Conservation (phyloP, 2,888 invertebrate species). For the Metopia argyrocephala region DNA sequence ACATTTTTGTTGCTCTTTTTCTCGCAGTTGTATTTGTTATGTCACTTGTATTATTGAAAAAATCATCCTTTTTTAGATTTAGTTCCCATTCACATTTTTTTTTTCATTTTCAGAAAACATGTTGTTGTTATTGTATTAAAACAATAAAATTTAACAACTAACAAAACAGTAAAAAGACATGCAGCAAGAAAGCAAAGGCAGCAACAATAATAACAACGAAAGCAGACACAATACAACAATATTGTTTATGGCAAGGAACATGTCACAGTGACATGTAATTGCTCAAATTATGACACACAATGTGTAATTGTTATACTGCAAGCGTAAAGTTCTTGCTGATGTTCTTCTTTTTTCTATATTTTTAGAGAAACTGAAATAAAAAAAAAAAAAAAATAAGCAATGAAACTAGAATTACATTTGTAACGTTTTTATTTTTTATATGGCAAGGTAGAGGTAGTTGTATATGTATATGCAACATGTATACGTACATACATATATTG, state of each 20-base stretch:
- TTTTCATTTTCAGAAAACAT: slow-evolving; percentile 44
- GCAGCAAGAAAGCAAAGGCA: neutral
- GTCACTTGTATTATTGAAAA: slow-evolving; percentile 35
- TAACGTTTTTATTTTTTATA: slow-evolving; percentile 24
- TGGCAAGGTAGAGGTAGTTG: neutral
- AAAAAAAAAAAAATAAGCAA: neutral
- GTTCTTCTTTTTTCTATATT: slow-evolving; percentile 3
- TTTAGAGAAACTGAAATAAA: slow-evolving; percentile 1
- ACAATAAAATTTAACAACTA: slow-evolving; percentile 53
- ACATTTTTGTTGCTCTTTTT: slow-evolving; percentile 19
- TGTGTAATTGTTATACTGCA: slow-evolving; percentile 54
- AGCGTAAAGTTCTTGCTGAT: slow-evolving; percentile 30
- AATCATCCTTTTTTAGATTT: slow-evolving; percentile 58
- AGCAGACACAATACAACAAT: slow-evolving; percentile 64
- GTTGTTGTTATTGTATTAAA: slow-evolving; percentile 60
- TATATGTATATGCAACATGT: neutral
- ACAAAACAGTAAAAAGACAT: neutral
- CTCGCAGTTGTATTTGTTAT: neutral
- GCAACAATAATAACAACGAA: slow-evolving; percentile 36
- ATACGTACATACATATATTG: no score
- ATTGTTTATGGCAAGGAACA: slow-evolving; percentile 64
- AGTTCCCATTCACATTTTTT: neutral
- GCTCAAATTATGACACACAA: slow-evolving; percentile 71
- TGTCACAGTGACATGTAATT: slow-evolving; percentile 71
- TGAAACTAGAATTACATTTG: neutral